Conservation (phyloP, 2,113 vertebrate species). For the Todiramphus saurophagus region DNA sequence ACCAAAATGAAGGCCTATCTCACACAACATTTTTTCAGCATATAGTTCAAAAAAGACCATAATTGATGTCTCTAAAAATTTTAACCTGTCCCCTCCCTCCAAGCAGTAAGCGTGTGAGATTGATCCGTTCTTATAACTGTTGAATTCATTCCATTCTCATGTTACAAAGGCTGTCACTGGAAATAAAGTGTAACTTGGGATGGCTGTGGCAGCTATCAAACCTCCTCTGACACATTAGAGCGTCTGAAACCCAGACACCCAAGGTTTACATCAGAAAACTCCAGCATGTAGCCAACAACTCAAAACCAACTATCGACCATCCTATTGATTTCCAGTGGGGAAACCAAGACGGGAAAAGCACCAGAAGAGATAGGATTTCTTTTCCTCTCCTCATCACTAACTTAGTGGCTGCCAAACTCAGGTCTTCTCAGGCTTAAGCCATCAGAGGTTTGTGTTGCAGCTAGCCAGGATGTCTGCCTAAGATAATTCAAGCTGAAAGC, state of each 20-base stretch:
- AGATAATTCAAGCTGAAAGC: conserved; percentile 79
- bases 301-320: conserved; percentile 83
- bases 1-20: neutral
- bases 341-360: conserved; percentile 76
- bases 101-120: conserved; percentile 51
- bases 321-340: conserved; percentile 79
- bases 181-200: conserved; percentile 77
- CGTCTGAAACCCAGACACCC: conserved; percentile 72
- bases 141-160: conserved; percentile 70
- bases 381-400: conserved; percentile 55
- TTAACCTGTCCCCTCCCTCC: neutral
- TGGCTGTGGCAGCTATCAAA: conserved; percentile 68
- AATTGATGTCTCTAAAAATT: conserved; percentile 17
- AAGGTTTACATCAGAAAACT: conserved; percentile 78
- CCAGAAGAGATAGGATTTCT: conserved; percentile 81
- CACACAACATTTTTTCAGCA: neutral
- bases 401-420: conserved; percentile 68
- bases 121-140: conserved; percentile 68
- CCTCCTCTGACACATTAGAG: conserved; percentile 75
- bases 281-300: conserved; percentile 76
- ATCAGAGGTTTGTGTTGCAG: conserved; percentile 72
- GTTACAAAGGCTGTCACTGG: conserved; percentile 76
- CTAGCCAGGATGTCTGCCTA: conserved; percentile 80
- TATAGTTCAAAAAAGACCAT: neutral
- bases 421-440: conserved; percentile 69